A percentile compares a stretch with the other conserved stretches of the same genome.
These are phyloP conservation scores for Reinhardtius hippoglossoides DNA, from an alignment of 2,113 vertebrate species.

Conservation along the genomic window DNA sequence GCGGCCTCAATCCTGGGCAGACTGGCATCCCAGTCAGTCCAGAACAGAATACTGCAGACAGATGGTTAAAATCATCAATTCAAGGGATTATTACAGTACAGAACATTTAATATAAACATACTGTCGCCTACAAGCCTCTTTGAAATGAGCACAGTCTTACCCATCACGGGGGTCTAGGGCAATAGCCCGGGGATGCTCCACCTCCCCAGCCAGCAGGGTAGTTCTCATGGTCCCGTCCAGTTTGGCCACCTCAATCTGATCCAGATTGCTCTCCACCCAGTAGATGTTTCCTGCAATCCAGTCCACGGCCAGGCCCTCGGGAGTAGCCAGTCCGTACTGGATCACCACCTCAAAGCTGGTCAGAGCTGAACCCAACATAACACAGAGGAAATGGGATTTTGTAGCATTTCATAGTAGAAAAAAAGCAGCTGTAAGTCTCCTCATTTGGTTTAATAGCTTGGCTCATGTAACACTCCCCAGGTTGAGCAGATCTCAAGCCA, in stretches of 20 bases:
- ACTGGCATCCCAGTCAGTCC: constrained; percentile 98
- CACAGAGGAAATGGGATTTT: neutral
- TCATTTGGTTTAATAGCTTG: constrained; percentile 1
- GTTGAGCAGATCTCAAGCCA: constrained; percentile 1
- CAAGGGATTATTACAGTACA: neutral
- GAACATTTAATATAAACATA: neutral
- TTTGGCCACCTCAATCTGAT: constrained; percentile 98
- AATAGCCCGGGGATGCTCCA: constrained; percentile 95
- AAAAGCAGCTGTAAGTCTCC: neutral
- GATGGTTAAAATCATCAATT: neutral
- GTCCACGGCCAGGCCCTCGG: constrained; percentile 95
- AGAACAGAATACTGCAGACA: constrained; percentile 90
- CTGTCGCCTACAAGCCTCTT: neutral
- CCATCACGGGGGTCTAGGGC: constrained; percentile 95
- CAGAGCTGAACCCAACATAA: constrained; percentile 80
- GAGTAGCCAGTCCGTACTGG: constrained; percentile 94
- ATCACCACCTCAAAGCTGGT: constrained; percentile 98
- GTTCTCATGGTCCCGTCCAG: constrained; percentile 95
- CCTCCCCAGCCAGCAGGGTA: constrained; percentile 94
- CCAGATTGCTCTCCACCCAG: constrained; percentile 99
- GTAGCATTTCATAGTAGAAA: neutral
- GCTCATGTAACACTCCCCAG: neutral
- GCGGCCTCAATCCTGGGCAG: constrained; percentile 95
- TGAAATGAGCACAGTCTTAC: constrained; percentile 70
- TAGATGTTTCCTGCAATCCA: constrained; percentile 99